These are phyloP conservation scores for Plectrocnemia conspersa DNA, from an alignment of 1,140 invertebrate genomes.

Conservation along the genomic window DNA sequence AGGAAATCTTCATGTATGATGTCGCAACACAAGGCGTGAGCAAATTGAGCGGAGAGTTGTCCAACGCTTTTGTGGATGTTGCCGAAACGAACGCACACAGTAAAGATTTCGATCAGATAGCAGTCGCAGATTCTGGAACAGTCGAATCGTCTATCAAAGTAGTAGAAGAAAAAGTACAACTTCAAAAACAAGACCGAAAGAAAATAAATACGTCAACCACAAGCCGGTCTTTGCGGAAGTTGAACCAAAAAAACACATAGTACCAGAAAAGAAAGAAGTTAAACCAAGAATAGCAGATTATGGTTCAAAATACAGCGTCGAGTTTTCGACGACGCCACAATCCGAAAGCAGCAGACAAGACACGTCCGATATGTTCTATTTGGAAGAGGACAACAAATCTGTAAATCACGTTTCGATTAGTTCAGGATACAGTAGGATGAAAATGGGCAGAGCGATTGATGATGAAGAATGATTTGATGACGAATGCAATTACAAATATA, in stretches of 20 bases:
- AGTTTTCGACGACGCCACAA: constrained; percentile 12
- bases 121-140: constrained; percentile 54
- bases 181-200: constrained; percentile 20
- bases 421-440: constrained; percentile 53
- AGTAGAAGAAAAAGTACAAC: constrained; percentile 17
- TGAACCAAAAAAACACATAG: constrained; percentile 36
- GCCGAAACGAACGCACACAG: constrained; percentile 74
- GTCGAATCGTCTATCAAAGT: constrained; percentile 48
- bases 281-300: constrained; percentile 38
- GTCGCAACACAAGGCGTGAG: constrained; percentile 61
- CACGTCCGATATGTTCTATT: constrained; percentile 48
- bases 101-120: constrained; percentile 58
- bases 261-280: constrained; percentile 17
- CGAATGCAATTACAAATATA: constrained; percentile 9
- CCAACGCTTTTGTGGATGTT: constrained; percentile 74
- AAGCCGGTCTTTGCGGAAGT: constrained; percentile 30
- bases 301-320: constrained; percentile 32
- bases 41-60: constrained; percentile 67
- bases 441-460: constrained; percentile 46
- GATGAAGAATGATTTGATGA: constrained; percentile 29
- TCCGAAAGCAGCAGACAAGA: constrained; percentile 13
- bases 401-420: constrained; percentile 47
- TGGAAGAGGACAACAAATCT: constrained; percentile 44
- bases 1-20: constrained; percentile 84
- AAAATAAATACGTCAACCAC: constrained; percentile 29